Conservation (phyloP, 2,113 vertebrate species). For the Procavia capensis region DNA sequence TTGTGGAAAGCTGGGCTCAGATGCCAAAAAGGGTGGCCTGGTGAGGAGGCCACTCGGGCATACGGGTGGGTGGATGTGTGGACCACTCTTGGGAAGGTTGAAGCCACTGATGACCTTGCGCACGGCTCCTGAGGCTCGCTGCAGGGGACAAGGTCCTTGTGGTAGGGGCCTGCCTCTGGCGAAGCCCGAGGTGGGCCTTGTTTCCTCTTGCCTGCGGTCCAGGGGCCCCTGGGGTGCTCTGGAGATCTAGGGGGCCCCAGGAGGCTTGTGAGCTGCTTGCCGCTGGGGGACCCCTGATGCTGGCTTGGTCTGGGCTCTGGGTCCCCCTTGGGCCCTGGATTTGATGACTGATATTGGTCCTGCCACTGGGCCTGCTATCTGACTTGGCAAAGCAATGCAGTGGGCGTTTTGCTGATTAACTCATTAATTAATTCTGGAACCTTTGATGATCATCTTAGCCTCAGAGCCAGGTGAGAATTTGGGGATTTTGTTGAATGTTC, state of each 20-base stretch:
- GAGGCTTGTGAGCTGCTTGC: background rate
- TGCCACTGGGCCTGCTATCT: background rate
- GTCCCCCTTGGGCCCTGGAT: accelerated
- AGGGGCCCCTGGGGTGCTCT: background rate
- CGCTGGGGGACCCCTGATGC: accelerated
- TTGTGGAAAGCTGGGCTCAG: too few species aligned
- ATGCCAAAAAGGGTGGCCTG: too few species aligned
- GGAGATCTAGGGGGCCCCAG: background rate
- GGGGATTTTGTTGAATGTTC: background rate
- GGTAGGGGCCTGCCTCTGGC: background rate
- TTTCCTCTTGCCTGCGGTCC: background rate
- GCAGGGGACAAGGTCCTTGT: too few species aligned
- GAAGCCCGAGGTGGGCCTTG: background rate
- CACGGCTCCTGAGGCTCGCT: background rate
- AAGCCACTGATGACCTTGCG: too few species aligned
- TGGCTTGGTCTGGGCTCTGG: background rate
- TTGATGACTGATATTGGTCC: accelerated
- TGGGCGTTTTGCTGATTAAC: background rate
- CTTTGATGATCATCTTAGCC: background rate
- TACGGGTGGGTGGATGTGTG: background rate
- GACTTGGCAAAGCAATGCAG: background rate
- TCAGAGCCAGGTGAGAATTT: background rate
- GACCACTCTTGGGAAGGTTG: background rate
- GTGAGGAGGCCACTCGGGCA: too few species aligned
- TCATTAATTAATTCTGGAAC: background rate